phyloP scores from a whole-genome alignment of 2,797 vertebrate species.

The Enteromius argenteus region DNA sequence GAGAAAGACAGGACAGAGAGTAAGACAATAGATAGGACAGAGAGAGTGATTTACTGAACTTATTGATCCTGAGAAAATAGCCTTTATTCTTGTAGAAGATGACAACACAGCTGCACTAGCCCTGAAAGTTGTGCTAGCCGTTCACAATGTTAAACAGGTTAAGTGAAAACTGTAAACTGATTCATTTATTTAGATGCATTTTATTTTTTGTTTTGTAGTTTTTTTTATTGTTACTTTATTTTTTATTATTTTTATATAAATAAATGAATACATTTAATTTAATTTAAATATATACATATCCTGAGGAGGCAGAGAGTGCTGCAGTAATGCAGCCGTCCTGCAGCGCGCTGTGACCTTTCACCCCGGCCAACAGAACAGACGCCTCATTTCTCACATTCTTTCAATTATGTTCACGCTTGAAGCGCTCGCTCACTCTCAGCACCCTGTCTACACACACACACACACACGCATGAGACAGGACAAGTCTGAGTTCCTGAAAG shows the following conservation, averaged over 20 bases:
- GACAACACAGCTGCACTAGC: too few species aligned
- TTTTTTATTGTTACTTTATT: too few species aligned
- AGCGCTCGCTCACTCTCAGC: constrained; percentile 91
- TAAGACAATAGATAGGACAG: background rate
- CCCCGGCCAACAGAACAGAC: constrained; percentile 91
- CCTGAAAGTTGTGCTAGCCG: background rate
- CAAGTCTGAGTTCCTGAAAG: constrained; percentile 3
- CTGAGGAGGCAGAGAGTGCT: constrained; percentile 78
- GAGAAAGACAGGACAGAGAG: background rate
- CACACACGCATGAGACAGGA: constrained; percentile 75
- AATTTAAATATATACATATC: background rate
- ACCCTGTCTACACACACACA: constrained; percentile 70
- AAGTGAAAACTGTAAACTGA: background rate
- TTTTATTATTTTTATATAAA: too few species aligned
- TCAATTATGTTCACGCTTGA: constrained; percentile 99
- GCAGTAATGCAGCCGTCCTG: constrained; percentile 94
- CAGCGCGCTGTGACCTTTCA: constrained; percentile 94
- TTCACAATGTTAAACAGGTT: background rate
- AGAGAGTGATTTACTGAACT: background rate
- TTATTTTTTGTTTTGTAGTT: too few species aligned
- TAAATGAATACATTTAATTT: too few species aligned
- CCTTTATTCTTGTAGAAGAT: too few species aligned
- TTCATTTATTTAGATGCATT: background rate
- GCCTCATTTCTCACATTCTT: constrained; percentile 99
- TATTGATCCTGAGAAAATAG: too few species aligned